These are phyloP conservation scores for Agapornis canus DNA, from an alignment of 2,797 vertebrate genomes.

Conservation along the genomic window DNA sequence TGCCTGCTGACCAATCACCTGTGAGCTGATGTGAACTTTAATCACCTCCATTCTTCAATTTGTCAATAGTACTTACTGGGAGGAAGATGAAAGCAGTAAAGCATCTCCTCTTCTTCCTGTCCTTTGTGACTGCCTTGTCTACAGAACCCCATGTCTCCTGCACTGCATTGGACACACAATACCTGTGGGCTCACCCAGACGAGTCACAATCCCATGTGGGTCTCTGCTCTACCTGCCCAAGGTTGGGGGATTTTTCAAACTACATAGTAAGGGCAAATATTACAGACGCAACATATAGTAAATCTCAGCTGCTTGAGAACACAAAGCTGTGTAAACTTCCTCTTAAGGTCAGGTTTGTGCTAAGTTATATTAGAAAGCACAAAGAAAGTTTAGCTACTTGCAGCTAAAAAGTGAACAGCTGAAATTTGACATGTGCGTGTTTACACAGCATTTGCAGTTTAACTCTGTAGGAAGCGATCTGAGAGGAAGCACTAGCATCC, in stretches of 20 bases:
- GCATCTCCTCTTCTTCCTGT: background rate
- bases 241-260: background rate
- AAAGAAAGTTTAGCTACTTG: slow-evolving; percentile 26
- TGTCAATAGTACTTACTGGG: background rate
- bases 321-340: slow-evolving; percentile 62
- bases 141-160: background rate
- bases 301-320: slow-evolving; percentile 31
- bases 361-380: slow-evolving; percentile 49
- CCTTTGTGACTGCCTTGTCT: background rate
- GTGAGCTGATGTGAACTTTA: background rate
- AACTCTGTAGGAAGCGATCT: background rate
- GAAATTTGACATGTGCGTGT: background rate
- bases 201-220: background rate
- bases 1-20: background rate
- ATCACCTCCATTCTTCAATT: background rate
- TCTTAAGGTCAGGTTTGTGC: slow-evolving; percentile 64
- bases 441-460: background rate
- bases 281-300: slow-evolving; percentile 37
- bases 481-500: background rate
- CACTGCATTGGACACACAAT: background rate
- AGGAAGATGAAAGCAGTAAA: background rate
- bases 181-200: background rate
- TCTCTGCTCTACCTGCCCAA: background rate
- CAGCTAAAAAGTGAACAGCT: slow-evolving; percentile 1
- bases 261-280: slow-evolving; percentile 21